phyloP scores from a whole-genome alignment of 2,888 invertebrate species.

The Drosophila prostipennis region DNA sequence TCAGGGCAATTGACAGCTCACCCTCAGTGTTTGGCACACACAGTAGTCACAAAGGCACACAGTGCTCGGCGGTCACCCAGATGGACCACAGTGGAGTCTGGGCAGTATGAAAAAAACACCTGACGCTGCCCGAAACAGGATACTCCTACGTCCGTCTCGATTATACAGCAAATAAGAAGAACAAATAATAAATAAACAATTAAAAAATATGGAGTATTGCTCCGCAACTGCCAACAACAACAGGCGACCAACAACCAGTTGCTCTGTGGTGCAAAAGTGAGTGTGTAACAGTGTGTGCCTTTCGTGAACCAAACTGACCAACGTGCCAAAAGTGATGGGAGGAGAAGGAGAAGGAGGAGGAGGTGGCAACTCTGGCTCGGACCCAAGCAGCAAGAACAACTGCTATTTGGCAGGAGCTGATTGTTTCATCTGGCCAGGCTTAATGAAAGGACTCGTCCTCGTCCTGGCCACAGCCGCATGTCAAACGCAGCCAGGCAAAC shows the following conservation, averaged over 20 bases:
- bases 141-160: constrained; percentile 82
- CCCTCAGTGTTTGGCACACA: constrained; percentile 23
- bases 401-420: constrained; percentile 35
- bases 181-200: constrained; percentile 38
- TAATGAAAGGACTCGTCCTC: constrained; percentile 64
- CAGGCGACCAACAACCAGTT: constrained; percentile 50
- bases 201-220: constrained; percentile 45
- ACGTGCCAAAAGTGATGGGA: constrained; percentile 59
- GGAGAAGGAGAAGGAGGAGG: constrained; percentile 48
- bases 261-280: constrained; percentile 50
- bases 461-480: constrained; percentile 48
- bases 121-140: constrained; percentile 45
- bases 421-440: constrained; percentile 68
- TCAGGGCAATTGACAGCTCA: constrained; percentile 66
- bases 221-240: constrained; percentile 57
- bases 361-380: constrained; percentile 41
- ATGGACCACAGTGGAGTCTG: constrained; percentile 54
- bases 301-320: constrained; percentile 56
- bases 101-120: constrained; percentile 44
- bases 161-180: constrained; percentile 79
- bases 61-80: neutral
- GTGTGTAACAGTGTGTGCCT: constrained; percentile 44
- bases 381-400: constrained; percentile 36
- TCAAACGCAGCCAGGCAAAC: constrained; percentile 52
- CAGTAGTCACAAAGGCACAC: constrained; percentile 18